These are phyloP conservation scores for Cyprinodon variegatus DNA, from an alignment of 2,113 vertebrate genomes.

Conservation along the genomic window DNA sequence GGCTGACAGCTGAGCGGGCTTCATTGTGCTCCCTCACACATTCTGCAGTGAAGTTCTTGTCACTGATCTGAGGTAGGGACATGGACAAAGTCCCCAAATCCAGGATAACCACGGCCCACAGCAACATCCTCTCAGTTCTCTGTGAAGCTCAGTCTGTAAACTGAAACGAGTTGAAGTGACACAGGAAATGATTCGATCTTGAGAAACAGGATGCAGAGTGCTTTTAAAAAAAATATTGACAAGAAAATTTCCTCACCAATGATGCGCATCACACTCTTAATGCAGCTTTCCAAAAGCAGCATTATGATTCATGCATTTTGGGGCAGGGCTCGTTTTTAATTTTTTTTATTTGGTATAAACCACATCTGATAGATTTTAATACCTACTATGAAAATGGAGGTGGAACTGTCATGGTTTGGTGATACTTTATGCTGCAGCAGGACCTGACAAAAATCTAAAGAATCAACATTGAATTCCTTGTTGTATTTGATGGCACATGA, in stretches of 20 bases:
- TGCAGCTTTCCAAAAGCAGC: background rate
- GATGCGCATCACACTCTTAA: background rate
- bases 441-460: too few relatives aligned
- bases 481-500: too few relatives aligned
- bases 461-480: too few relatives aligned
- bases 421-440: too few relatives aligned
- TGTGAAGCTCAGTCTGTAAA: constrained; percentile 6
- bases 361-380: too few relatives aligned
- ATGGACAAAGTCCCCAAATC: background rate
- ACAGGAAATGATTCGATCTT: constrained; percentile 26
- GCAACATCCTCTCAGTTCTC: background rate
- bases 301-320: background rate
- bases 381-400: too few relatives aligned
- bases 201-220: constrained; percentile 28
- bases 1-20: constrained; percentile 36
- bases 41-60: constrained; percentile 44
- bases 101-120: constrained; percentile 27
- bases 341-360: too few relatives aligned
- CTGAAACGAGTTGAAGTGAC: background rate
- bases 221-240: background rate
- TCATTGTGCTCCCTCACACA: constrained; percentile 66
- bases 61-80: constrained; percentile 49
- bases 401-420: too few relatives aligned
- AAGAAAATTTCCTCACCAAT: background rate
- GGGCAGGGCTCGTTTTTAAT: too few relatives aligned